A percentile compares a stretch with the other conserved stretches of the same genome.
Conservation (phyloP, 2,113 vertebrate genomes). For the Gallinago undulata region DNA sequence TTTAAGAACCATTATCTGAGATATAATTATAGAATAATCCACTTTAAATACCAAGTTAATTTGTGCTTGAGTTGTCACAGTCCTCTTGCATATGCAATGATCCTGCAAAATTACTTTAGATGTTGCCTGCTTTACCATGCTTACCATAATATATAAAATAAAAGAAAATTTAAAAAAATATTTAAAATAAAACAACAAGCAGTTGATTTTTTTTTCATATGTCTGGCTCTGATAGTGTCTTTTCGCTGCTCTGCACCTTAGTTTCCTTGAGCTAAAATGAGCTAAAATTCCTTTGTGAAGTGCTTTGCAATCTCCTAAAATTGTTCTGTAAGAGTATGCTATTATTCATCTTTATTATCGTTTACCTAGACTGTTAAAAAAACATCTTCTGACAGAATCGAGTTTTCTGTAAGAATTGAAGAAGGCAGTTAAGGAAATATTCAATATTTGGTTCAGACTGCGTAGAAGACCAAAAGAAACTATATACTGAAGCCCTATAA, state of each 20-base stretch:
- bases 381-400: neutral
- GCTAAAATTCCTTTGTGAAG: neutral
- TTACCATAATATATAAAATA: neutral
- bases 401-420: neutral
- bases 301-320: neutral
- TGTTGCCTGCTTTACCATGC: neutral
- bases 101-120: neutral
- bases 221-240: neutral
- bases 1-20: neutral
- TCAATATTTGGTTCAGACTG: neutral
- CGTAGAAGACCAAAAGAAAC: neutral
- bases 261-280: neutral
- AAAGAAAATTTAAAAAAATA: neutral
- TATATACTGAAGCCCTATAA: neutral
- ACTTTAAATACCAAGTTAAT: neutral
- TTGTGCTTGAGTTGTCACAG: neutral
- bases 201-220: neutral
- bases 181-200: neutral
- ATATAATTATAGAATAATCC: neutral
- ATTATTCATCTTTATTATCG: rapidly evolving
- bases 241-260: neutral
- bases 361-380: neutral
- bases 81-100: neutral
- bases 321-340: neutral
- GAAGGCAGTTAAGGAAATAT: neutral